A percentile compares a stretch with the other conserved stretches of the same genome.
Evolutionary conservation across 2,797 vertebrate species (phyloP).

Genomic region (Muscicapa striata): DNA sequence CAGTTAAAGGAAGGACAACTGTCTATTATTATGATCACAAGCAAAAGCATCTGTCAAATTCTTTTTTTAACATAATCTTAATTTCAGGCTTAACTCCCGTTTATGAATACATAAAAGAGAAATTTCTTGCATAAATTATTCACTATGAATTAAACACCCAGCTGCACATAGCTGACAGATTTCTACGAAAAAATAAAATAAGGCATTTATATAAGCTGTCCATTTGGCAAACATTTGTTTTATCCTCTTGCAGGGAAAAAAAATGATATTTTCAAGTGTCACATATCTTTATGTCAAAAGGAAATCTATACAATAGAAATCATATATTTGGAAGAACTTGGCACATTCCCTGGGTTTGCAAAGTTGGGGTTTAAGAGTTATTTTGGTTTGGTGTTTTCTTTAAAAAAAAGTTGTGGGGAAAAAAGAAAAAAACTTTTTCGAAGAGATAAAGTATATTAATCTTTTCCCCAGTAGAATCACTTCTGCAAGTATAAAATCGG

Average conservation of each 20-base stretch:
- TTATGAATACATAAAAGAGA: neutral
- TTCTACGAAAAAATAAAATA: constrained; percentile 20
- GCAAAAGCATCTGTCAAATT: constrained; percentile 24
- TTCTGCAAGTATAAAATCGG: neutral
- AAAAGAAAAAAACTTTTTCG: accelerated
- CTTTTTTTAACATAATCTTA: neutral
- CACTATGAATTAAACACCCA: constrained; percentile 9
- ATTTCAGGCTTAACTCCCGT: neutral
- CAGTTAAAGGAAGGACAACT: constrained; percentile 26
- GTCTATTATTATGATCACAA: neutral
- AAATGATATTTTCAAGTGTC: neutral
- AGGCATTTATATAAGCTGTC: constrained; percentile 2
- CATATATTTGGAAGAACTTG: neutral
- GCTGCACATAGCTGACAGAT: neutral
- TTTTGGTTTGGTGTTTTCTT: neutral
- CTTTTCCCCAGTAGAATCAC: neutral
- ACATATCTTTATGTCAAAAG: neutral
- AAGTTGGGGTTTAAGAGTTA: neutral
- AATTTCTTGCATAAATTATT: neutral
- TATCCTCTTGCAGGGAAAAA: neutral
- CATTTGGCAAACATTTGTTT: neutral
- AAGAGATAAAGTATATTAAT: accelerated
- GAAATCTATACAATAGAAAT: neutral
- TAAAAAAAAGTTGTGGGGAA: neutral
- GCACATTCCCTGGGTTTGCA: neutral